Conservation (phyloP, 1,140 invertebrate species). For the Chlorops oryzae region DNA sequence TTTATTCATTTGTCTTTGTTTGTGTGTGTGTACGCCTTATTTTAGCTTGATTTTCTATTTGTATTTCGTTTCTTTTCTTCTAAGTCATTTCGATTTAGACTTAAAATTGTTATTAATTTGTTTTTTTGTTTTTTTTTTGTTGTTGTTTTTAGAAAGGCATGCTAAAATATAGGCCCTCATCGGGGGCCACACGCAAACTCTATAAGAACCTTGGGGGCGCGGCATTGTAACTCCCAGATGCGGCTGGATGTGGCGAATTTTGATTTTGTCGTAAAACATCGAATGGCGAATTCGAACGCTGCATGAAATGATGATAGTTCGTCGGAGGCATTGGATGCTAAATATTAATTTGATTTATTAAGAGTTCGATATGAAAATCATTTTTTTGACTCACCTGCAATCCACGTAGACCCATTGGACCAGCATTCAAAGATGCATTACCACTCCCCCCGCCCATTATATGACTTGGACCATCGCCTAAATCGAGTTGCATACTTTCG, state of each 20-base stretch:
- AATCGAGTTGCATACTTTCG: slow-evolving; percentile 61
- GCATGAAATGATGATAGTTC: slow-evolving; percentile 42
- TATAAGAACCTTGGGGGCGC: slow-evolving; percentile 47
- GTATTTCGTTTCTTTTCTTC: neutral
- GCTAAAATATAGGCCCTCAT: slow-evolving; percentile 42
- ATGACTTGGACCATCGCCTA: slow-evolving; percentile 68
- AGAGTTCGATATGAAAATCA: neutral
- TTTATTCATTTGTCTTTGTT: too few species aligned
- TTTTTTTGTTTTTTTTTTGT: slow-evolving; percentile 11
- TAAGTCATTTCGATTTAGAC: neutral
- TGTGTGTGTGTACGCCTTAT: slow-evolving; percentile 1
- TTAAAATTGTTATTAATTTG: too few species aligned
- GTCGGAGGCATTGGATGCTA: slow-evolving; percentile 39
- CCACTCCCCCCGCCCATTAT: slow-evolving; percentile 33
- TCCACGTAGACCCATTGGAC: slow-evolving; percentile 25
- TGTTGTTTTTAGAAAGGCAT: slow-evolving; percentile 37
- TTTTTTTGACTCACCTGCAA: slow-evolving; percentile 29
- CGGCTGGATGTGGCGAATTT: slow-evolving; percentile 30
- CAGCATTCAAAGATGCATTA: slow-evolving; percentile 20
- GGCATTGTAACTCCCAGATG: slow-evolving; percentile 42
- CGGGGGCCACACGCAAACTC: slow-evolving; percentile 41
- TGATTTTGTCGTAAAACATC: slow-evolving; percentile 37
- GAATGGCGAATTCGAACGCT: slow-evolving; percentile 41
- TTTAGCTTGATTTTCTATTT: slow-evolving; percentile 1
- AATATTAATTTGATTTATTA: neutral